Conservation (phyloP, 2,888 invertebrate genomes). For the Aspidiotus rigidus region DNA sequence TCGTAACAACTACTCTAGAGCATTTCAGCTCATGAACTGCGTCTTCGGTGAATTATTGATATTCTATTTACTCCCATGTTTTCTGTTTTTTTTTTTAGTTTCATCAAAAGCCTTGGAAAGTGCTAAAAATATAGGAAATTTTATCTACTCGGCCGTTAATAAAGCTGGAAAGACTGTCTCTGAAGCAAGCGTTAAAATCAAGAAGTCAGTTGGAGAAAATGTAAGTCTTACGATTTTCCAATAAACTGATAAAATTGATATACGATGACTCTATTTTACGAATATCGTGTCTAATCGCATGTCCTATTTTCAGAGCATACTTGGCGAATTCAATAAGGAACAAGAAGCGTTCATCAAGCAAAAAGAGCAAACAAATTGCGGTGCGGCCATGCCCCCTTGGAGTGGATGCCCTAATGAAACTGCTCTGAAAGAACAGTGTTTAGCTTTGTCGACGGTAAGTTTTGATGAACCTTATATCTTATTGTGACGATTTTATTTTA, state of each 20-base stretch:
- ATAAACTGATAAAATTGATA: neutral
- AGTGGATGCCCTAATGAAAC: slow-evolving; percentile 90
- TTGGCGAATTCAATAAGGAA: slow-evolving; percentile 94
- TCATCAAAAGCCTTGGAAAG: slow-evolving; percentile 82
- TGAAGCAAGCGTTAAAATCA: slow-evolving; percentile 83
- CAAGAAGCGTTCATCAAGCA: slow-evolving; percentile 91
- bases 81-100: slow-evolving; percentile 47
- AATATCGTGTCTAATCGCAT: slow-evolving; percentile 33
- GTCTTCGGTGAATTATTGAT: too few species aligned
- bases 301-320: slow-evolving; percentile 62
- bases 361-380: slow-evolving; percentile 59
- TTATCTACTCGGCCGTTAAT: slow-evolving; percentile 89
- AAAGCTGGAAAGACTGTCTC: slow-evolving; percentile 88
- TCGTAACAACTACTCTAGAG: too few species aligned
- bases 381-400: slow-evolving; percentile 81
- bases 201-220: slow-evolving; percentile 92
- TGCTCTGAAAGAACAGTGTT: slow-evolving; percentile 86
- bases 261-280: slow-evolving; percentile 37
- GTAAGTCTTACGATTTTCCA: slow-evolving; percentile 50
- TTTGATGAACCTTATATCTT: neutral
- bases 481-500: neutral
- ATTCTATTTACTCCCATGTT: too few species aligned
- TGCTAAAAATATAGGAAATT: slow-evolving; percentile 82
- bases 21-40: too few species aligned
- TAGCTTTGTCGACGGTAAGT: slow-evolving; percentile 76